Evolutionary conservation across 2,797 vertebrate genomes (phyloP).

Genomic region (Pteronotus mesoamericanus): DNA sequence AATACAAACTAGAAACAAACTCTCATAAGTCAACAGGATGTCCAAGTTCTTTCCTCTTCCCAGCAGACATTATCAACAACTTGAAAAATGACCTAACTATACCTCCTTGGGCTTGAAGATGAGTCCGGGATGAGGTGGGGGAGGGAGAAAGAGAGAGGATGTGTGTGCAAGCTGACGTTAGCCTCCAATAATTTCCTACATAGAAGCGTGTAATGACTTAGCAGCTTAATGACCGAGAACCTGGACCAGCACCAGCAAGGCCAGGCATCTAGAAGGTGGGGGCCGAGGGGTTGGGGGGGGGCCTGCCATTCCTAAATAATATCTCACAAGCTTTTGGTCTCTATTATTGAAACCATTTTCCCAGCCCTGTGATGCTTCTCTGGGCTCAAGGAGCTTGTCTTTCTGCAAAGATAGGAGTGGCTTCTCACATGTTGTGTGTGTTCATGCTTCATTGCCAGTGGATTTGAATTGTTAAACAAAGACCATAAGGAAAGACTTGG

Average conservation of each 20-base stretch:
- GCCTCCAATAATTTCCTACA: neutral
- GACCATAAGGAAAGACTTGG: neutral
- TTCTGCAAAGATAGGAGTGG: neutral
- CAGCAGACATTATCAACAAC: neutral
- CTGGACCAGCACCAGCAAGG: neutral
- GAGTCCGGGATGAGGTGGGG: neutral
- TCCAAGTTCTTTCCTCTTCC: conserved; percentile 7
- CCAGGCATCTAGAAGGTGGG: neutral
- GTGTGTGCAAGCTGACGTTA: neutral
- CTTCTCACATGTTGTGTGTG: neutral
- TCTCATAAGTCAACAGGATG: conserved; percentile 2
- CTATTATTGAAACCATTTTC: accelerated
- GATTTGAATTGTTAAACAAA: conserved; percentile 29
- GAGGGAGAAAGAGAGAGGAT: neutral
- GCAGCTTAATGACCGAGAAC: neutral
- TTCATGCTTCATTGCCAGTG: neutral
- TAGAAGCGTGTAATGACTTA: neutral
- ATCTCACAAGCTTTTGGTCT: neutral
- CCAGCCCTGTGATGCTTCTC: neutral
- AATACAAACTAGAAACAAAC: conserved; percentile 22
- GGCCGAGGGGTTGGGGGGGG: no score
- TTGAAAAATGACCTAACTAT: neutral
- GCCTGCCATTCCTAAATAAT: neutral
- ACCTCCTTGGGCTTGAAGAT: neutral
- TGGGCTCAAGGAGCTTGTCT: neutral